These are phyloP conservation scores for Platygyra sinensis DNA, from an alignment of 64 coral and sea anemone genomes.

Conservation along the genomic window DNA sequence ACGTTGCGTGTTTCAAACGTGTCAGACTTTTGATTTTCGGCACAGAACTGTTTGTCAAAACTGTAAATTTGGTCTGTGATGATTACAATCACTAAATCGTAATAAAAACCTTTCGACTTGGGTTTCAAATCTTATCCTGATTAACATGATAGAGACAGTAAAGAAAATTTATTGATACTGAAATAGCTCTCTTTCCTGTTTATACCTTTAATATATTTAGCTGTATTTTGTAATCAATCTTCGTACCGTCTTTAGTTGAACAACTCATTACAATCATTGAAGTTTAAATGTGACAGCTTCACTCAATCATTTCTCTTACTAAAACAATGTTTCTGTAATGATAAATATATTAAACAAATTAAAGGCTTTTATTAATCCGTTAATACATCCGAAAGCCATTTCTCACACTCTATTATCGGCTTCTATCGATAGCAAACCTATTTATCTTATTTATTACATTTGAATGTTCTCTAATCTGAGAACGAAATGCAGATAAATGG, in stretches of 20 bases:
- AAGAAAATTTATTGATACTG: background rate
- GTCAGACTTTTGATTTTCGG: background rate
- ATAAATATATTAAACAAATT: constrained; percentile 12
- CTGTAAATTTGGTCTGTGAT: background rate
- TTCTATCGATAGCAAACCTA: background rate
- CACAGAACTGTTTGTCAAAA: background rate
- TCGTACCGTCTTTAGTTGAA: background rate
- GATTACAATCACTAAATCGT: background rate
- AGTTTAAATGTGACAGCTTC: background rate
- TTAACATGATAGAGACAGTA: background rate
- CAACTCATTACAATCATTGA: background rate
- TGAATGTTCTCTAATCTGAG: background rate
- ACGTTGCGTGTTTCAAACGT: background rate
- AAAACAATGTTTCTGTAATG: background rate
- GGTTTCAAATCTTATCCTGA: background rate
- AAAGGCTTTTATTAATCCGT: constrained; percentile 9
- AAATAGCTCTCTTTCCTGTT: background rate
- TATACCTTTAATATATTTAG: background rate
- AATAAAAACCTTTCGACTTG: background rate
- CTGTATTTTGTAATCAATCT: background rate
- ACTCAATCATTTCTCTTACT: background rate
- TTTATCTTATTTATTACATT: background rate
- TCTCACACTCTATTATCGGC: background rate
- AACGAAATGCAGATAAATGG: background rate
- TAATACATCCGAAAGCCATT: constrained; percentile 1